Evolutionary conservation across 2,888 invertebrate species (phyloP).

Genomic region (Acleris emargana): DNA sequence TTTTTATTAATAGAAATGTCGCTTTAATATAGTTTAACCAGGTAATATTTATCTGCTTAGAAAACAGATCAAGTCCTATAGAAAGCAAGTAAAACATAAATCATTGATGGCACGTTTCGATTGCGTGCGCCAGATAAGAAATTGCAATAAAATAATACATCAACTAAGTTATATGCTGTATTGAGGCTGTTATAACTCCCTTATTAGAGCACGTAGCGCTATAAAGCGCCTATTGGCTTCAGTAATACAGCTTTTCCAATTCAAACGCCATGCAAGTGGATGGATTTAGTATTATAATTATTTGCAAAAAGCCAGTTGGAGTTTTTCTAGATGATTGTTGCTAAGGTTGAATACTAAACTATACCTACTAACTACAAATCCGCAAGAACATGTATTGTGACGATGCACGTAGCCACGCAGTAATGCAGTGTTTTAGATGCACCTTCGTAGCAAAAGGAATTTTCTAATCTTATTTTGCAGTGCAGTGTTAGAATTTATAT

Average conservation of each 20-base stretch:
- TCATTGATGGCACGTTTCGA: constrained; percentile 32
- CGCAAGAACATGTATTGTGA: not conserved
- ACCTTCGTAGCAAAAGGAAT: not conserved
- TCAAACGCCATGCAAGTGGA: constrained; percentile 53
- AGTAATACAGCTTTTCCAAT: constrained; percentile 51
- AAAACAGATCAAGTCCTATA: not conserved
- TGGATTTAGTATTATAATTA: constrained; percentile 67
- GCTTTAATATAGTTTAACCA: no score
- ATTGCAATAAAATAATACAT: constrained; percentile 45
- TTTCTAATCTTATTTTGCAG: constrained; percentile 2
- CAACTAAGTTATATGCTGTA: constrained; percentile 40
- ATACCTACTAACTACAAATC: not conserved
- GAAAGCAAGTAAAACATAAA: constrained; percentile 24
- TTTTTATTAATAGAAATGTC: no score
- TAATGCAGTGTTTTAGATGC: not conserved
- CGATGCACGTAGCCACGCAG: not conserved
- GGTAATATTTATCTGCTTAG: not conserved
- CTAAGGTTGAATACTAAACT: constrained; percentile 30
- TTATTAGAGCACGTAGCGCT: constrained; percentile 28
- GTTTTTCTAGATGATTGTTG: constrained; percentile 42
- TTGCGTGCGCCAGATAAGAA: constrained; percentile 27
- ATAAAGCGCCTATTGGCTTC: constrained; percentile 46
- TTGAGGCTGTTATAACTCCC: constrained; percentile 34
- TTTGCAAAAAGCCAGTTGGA: constrained; percentile 61
- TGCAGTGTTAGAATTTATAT: not conserved